phyloP scores from a whole-genome alignment of 1,140 invertebrate genomes.

The Temnothorax curvispinosus region DNA sequence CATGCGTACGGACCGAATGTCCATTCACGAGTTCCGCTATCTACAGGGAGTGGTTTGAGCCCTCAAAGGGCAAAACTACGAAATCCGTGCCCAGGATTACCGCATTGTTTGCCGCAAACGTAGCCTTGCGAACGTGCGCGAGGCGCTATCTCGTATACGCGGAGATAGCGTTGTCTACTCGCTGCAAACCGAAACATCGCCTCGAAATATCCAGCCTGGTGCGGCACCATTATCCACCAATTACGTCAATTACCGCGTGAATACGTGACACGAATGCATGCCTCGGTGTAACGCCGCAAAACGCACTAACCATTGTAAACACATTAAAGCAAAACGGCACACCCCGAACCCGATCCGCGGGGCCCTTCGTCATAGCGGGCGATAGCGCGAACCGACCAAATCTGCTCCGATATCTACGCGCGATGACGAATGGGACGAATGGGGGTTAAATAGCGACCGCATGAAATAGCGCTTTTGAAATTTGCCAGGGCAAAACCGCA shows the following conservation, averaged over 20 bases:
- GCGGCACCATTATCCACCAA: constrained; percentile 56
- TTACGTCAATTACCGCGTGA: constrained; percentile 59
- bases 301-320: constrained; percentile 57
- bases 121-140: background rate
- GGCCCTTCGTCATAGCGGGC: constrained; percentile 40
- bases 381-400: constrained; percentile 22
- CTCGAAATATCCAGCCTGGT: constrained; percentile 48
- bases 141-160: background rate
- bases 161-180: constrained; percentile 35
- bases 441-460: constrained; percentile 38
- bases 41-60: background rate
- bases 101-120: background rate
- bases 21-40: constrained; percentile 4
- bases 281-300: constrained; percentile 33
- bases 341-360: constrained; percentile 2
- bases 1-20: background rate
- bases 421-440: constrained; percentile 54
- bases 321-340: constrained; percentile 54
- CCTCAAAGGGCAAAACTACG: constrained; percentile 17
- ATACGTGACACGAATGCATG: constrained; percentile 56
- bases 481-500: constrained; percentile 40
- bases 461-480: constrained; percentile 53
- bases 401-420: background rate
- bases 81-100: constrained; percentile 32
- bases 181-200: constrained; percentile 53